Evolutionary conservation across 2,113 vertebrate species (phyloP).

Genomic region (Puntigrus tetrazona): DNA sequence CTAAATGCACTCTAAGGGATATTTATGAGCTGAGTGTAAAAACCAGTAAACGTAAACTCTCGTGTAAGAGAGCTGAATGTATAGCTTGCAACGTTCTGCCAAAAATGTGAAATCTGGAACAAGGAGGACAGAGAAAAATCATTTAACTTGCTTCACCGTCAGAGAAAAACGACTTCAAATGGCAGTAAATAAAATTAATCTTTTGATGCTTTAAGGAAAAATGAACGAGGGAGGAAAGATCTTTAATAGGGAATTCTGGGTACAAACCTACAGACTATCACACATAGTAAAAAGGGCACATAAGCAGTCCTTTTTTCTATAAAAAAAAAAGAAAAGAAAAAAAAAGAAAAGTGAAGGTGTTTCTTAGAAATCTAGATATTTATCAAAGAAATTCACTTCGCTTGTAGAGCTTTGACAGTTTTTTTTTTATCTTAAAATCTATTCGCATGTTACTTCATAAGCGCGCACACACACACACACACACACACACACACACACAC

Average conservation of each 20-base stretch:
- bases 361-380: constrained; percentile 28
- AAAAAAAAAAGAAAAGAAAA: background rate
- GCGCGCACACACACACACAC: background rate
- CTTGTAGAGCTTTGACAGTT: background rate
- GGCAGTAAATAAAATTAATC: background rate
- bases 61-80: background rate
- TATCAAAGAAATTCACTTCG: background rate
- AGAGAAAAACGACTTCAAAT: background rate
- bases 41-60: constrained; percentile 24
- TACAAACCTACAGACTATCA: background rate
- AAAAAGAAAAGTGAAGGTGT: background rate
- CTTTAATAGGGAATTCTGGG: background rate
- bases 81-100: background rate
- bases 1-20: background rate
- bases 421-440: constrained; percentile 39
- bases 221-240: background rate
- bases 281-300: background rate
- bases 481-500: background rate
- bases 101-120: background rate
- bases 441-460: background rate
- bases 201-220: background rate
- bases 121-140: background rate
- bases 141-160: background rate
- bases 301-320: background rate
- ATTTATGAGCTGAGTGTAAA: constrained; percentile 1